phyloP scores from a whole-genome alignment of 2,113 vertebrate species.

The Seriola quinqueradiata region DNA sequence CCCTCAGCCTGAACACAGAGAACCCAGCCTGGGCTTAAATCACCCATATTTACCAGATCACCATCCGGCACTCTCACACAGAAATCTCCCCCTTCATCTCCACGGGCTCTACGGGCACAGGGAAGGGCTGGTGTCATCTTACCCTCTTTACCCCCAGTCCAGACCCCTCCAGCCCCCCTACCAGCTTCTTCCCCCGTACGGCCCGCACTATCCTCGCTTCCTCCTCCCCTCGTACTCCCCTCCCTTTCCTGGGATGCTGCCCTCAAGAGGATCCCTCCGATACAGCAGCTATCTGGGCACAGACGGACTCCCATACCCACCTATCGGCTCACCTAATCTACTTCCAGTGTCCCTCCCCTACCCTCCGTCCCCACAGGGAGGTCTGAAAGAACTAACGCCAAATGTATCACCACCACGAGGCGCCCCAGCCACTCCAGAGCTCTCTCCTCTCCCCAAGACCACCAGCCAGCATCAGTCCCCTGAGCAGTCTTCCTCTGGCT shows the following conservation, averaged over 20 bases:
- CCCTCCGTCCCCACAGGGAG: constrained; percentile 54
- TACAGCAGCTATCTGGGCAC: constrained; percentile 70
- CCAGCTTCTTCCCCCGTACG: constrained; percentile 74
- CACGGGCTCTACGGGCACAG: constrained; percentile 76
- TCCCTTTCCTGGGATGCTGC: constrained; percentile 70
- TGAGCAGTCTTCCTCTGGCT: constrained; percentile 49
- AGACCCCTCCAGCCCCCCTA: constrained; percentile 74
- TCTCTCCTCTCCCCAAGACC: constrained; percentile 70
- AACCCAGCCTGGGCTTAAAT: constrained; percentile 39
- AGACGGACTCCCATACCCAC: constrained; percentile 69
- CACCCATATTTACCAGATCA: constrained; percentile 8
- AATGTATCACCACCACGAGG: constrained; percentile 78
- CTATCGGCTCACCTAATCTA: constrained; percentile 57
- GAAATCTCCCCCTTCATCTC: constrained; percentile 74
- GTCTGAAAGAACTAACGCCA: constrained; percentile 75
- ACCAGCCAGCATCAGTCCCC: constrained; percentile 22
- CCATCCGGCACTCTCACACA: constrained; percentile 29
- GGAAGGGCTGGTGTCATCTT: constrained; percentile 78
- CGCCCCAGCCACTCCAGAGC: constrained; percentile 73
- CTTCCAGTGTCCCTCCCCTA: constrained; percentile 71
- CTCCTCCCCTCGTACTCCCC: constrained; percentile 79
- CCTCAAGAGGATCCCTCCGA: constrained; percentile 66
- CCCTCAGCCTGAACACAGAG: constrained; percentile 44
- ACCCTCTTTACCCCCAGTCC: constrained; percentile 76
- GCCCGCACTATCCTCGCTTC: constrained; percentile 70